Percentiles rank a stretch among this genome's conserved stretches.
Conservation (phyloP, 2,888 invertebrate species). For the Drosophila siamana region DNA sequence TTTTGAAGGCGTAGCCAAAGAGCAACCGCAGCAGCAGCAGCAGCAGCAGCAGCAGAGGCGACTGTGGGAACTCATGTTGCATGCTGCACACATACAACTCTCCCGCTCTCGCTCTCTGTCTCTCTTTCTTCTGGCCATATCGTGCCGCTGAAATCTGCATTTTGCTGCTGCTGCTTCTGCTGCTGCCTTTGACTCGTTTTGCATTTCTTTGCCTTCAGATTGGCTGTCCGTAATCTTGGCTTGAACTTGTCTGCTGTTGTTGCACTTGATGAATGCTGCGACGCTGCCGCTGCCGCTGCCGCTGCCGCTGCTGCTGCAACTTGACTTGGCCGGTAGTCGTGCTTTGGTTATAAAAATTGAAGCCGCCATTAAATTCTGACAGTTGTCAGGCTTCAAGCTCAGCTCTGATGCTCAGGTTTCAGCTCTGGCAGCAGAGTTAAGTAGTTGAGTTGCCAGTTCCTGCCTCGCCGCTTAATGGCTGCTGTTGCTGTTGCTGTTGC, state of each 20-base stretch:
- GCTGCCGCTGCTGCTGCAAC: conserved; percentile 5
- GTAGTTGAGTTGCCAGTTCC: conserved; percentile 28
- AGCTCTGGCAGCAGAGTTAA: conserved; percentile 45
- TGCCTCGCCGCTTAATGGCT: conserved; percentile 57
- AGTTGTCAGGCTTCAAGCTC: conserved; percentile 70
- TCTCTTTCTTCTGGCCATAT: conserved; percentile 45
- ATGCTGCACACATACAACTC: conserved; percentile 71
- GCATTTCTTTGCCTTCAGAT: conserved; percentile 69
- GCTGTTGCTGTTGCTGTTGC: too few species aligned
- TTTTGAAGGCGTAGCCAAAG: conserved; percentile 79
- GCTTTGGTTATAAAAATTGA: conserved; percentile 81
- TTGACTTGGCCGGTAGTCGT: conserved; percentile 75
- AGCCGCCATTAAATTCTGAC: conserved; percentile 82
- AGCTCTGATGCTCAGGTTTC: conserved; percentile 11
- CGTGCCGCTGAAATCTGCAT: conserved; percentile 80
- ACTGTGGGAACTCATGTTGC: conserved; percentile 80
- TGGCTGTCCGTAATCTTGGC: conserved; percentile 70
- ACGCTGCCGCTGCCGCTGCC: conserved; percentile 1
- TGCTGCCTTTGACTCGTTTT: conserved; percentile 66
- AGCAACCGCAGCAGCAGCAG: conserved; percentile 74
- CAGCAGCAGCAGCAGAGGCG: conserved; percentile 64
- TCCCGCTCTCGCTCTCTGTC: background rate
- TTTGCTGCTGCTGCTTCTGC: conserved; percentile 40
- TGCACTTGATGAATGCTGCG: conserved; percentile 55
- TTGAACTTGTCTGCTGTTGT: conserved; percentile 55